Evolutionary conservation across 2,113 vertebrate species (phyloP).

Genomic region (Petrocephalus microphthalmus): DNA sequence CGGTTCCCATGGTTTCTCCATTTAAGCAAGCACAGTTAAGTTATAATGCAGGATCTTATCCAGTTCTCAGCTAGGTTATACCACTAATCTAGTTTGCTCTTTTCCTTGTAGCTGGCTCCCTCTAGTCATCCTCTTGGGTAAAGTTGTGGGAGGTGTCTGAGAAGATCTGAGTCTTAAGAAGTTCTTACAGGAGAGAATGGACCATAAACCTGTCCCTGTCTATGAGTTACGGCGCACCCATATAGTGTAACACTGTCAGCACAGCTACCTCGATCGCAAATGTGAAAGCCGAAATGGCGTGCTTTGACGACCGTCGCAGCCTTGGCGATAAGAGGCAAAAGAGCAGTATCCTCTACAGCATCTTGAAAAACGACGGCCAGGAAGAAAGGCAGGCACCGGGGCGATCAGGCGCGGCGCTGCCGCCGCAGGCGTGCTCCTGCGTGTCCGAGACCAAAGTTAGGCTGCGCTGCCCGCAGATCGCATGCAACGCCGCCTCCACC

Average conservation of each 20-base stretch:
- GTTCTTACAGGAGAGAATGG: constrained; percentile 10
- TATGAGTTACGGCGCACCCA: neutral
- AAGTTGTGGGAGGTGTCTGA: constrained; percentile 25
- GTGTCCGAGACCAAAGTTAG: constrained; percentile 60
- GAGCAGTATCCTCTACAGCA: constrained; percentile 71
- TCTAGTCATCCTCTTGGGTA: constrained; percentile 11
- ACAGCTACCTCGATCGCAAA: neutral
- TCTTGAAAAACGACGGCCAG: constrained; percentile 63
- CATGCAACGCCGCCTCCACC: constrained; percentile 80
- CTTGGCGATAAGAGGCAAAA: constrained; percentile 49
- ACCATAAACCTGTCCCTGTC: constrained; percentile 15
- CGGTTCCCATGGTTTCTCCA: neutral
- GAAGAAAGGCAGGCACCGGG: constrained; percentile 31
- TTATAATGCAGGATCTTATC: neutral
- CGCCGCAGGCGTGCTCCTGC: constrained; percentile 64
- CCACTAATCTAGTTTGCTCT: neutral
- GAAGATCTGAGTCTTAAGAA: constrained; percentile 8
- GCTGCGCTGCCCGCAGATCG: constrained; percentile 77
- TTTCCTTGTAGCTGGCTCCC: constrained; percentile 14
- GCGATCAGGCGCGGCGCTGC: constrained; percentile 36
- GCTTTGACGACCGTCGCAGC: constrained; percentile 52
- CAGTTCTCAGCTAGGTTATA: neutral
- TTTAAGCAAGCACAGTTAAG: neutral
- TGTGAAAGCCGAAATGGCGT: constrained; percentile 50
- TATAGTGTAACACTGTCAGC: neutral